phyloP scores from a whole-genome alignment of 2,888 invertebrate species.

The Doris montereyensis region DNA sequence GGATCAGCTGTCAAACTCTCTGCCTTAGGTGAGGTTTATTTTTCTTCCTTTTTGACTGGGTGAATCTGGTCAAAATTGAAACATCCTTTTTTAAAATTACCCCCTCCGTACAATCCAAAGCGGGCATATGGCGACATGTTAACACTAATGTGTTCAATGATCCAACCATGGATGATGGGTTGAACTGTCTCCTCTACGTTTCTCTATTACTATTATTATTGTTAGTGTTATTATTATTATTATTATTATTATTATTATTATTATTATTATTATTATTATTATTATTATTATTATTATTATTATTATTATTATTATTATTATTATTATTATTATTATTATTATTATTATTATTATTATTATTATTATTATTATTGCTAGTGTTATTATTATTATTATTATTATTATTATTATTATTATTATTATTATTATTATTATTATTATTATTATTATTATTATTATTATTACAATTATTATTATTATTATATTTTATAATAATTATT shows the following conservation, averaged over 20 bases:
- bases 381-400: background rate
- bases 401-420: background rate
- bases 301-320: background rate
- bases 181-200: too few species aligned
- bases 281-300: background rate
- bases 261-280: background rate
- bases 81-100: too few species aligned
- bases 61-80: too few species aligned
- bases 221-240: too few species aligned
- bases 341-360: background rate
- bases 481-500: background rate
- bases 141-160: too few species aligned
- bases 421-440: background rate
- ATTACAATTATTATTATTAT: background rate
- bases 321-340: background rate
- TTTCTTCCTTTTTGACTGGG: too few species aligned
- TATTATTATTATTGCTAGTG: background rate
- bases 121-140: too few species aligned
- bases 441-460: background rate
- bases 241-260: background rate
- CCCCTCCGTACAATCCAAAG: too few species aligned
- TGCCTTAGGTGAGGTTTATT: too few species aligned
- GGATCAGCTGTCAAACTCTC: too few species aligned
- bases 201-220: too few species aligned
- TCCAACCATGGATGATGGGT: too few species aligned